Percentiles rank a stretch among this genome's conserved stretches.
Conservation (phyloP, 2,113 vertebrate species). For the Ictidomys tridecemlineatus region DNA sequence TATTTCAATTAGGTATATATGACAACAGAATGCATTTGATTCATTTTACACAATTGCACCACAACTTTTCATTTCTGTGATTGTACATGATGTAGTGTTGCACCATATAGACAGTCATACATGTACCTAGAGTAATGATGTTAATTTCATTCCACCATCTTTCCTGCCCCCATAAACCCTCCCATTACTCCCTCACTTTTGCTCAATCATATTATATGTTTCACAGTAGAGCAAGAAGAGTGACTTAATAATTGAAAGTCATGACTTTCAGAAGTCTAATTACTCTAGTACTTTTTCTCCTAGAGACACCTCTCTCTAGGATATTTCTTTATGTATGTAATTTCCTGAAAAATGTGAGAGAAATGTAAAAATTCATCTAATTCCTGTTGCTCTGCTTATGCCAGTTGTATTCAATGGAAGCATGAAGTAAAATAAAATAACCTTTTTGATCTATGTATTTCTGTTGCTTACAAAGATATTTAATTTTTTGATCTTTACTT, state of each 20-base stretch:
- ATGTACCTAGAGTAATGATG: no score
- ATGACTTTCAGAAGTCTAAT: constrained; percentile 53
- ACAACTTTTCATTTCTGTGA: no score
- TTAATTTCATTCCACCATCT: no score
- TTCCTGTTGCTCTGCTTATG: constrained; percentile 78
- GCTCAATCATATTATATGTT: constrained; percentile 3
- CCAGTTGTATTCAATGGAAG: constrained; percentile 79
- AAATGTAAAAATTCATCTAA: constrained; percentile 80
- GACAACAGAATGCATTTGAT: no score
- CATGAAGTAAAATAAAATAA: constrained; percentile 81
- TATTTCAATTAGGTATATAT: no score
- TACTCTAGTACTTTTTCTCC: constrained; percentile 61
- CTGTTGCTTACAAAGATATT: constrained; percentile 80
- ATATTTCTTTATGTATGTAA: constrained; percentile 66
- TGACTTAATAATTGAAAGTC: constrained; percentile 70
- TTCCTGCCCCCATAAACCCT: no score
- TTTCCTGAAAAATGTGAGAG: constrained; percentile 62
- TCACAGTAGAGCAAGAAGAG: constrained; percentile 55
- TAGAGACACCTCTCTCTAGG: constrained; percentile 61
- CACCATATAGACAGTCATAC: no score
- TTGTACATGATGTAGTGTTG: no score
- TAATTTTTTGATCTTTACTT: constrained; percentile 80
- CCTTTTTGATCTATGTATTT: constrained; percentile 77
- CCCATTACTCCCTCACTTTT: no score
- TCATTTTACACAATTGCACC: no score